Conservation (phyloP, 1,140 invertebrate species). For the Drosophila saltans region DNA sequence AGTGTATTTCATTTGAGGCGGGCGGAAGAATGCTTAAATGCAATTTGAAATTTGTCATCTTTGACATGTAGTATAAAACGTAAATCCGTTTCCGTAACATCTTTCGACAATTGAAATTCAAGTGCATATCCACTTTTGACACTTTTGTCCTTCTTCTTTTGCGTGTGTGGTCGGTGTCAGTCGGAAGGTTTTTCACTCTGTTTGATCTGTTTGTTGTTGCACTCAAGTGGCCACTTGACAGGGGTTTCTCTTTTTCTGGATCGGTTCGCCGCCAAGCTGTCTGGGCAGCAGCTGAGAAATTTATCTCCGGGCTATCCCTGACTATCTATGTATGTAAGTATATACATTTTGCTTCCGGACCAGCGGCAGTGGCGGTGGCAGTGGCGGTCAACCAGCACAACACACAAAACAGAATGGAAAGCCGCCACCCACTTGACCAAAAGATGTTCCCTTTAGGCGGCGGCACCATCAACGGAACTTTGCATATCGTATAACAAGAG, state of each 20-base stretch:
- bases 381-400: constrained; percentile 15
- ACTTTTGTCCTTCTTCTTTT: neutral
- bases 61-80: neutral
- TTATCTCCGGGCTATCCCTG: constrained; percentile 1
- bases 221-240: constrained; percentile 70
- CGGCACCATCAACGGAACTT: constrained; percentile 20
- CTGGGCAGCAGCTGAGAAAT: constrained; percentile 7
- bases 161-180: constrained; percentile 9
- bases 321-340: neutral
- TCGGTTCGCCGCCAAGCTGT: constrained; percentile 9
- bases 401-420: neutral
- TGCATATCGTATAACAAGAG: constrained; percentile 21
- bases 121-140: neutral
- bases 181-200: neutral
- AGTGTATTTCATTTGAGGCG: no score
- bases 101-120: constrained; percentile 8
- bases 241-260: neutral
- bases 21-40: constrained; percentile 2
- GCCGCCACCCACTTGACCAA: constrained; percentile 6
- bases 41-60: constrained; percentile 1
- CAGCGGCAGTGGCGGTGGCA: neutral
- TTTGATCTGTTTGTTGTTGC: constrained; percentile 52
- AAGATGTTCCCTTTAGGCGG: neutral
- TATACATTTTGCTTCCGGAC: constrained; percentile 7
- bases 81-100: constrained; percentile 5